A percentile compares a stretch with the other conserved stretches of the same genome.
Conservation (phyloP, 2,888 invertebrate genomes). For the Onchidella celtica region DNA sequence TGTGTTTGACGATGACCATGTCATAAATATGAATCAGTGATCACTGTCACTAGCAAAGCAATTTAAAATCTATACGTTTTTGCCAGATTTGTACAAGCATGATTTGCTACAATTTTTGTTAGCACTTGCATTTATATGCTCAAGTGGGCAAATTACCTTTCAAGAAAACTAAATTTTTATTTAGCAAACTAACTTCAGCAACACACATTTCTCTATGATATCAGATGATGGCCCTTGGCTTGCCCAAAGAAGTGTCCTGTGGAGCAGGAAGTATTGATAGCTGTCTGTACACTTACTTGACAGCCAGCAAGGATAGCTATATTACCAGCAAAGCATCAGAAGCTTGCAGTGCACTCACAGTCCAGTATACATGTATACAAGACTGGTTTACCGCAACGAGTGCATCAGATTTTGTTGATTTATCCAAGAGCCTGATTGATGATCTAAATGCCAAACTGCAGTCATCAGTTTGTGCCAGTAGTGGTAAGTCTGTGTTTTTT, state of each 20-base stretch:
- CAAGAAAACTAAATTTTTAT: too few species aligned
- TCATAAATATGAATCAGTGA: too few species aligned
- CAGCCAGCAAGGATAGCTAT: background rate
- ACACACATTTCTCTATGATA: background rate
- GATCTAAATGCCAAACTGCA: background rate
- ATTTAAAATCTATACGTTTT: too few species aligned
- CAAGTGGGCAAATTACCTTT: too few species aligned
- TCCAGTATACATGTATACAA: conserved; percentile 14
- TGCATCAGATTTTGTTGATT: background rate
- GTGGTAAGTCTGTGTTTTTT: background rate
- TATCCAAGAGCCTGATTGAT: conserved; percentile 26
- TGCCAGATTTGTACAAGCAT: too few species aligned
- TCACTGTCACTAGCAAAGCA: too few species aligned
- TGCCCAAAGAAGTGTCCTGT: conserved; percentile 29
- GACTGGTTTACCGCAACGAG: conserved; percentile 1
- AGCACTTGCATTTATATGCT: too few species aligned
- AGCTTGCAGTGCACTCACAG: background rate
- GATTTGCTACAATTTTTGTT: too few species aligned
- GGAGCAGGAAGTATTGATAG: conserved; percentile 27
- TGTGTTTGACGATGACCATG: too few species aligned
- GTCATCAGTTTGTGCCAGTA: conserved; percentile 13
- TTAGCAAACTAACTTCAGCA: too few species aligned
- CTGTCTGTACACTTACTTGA: conserved; percentile 23
- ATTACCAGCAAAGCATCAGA: background rate
- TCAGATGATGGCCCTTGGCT: conserved; percentile 23